A percentile compares a stretch with the other conserved stretches of the same genome.
Evolutionary conservation across 1,140 invertebrate genomes (phyloP).

Genomic region (Battus philenor): DNA sequence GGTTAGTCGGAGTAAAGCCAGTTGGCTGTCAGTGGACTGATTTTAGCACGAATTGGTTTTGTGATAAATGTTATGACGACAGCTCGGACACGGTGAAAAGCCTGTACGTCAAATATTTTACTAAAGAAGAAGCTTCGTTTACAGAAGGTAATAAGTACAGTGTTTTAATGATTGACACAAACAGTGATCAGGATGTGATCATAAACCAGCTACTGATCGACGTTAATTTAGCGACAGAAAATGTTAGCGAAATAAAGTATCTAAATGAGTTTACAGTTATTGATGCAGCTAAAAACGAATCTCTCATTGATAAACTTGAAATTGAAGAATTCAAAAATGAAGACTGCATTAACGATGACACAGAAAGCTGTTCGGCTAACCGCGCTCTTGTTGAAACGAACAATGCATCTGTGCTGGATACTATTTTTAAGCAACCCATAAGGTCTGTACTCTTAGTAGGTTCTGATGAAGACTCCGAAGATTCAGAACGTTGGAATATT

Average conservation of each 20-base stretch:
- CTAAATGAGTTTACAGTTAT: slow-evolving; percentile 25
- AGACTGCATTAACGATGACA: too few species aligned
- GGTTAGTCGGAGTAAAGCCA: slow-evolving; percentile 53
- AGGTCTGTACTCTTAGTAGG: slow-evolving; percentile 35
- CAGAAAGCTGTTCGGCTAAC: too few species aligned
- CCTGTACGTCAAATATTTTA: slow-evolving; percentile 52
- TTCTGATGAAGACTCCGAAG: slow-evolving; percentile 35
- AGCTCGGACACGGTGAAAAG: slow-evolving; percentile 39
- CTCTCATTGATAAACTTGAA: slow-evolving; percentile 20
- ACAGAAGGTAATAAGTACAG: slow-evolving; percentile 64
- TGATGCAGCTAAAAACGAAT: not conserved
- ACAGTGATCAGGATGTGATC: slow-evolving; percentile 38
- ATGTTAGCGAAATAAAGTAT: slow-evolving; percentile 40
- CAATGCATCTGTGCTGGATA: slow-evolving; percentile 3
- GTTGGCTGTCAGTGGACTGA: slow-evolving; percentile 49
- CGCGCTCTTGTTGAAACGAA: not conserved
- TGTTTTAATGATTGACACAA: slow-evolving; percentile 51
- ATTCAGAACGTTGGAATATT: slow-evolving; percentile 37
- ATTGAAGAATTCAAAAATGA: slow-evolving; percentile 1
- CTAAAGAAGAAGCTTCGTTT: slow-evolving; percentile 43
- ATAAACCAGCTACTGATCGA: slow-evolving; percentile 56
- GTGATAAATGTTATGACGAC: slow-evolving; percentile 40
- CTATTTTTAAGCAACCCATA: slow-evolving; percentile 20
- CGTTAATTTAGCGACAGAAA: slow-evolving; percentile 40
- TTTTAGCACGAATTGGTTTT: slow-evolving; percentile 54